phyloP scores from a whole-genome alignment of 2,888 invertebrate species.

The Corbicula japonica region DNA sequence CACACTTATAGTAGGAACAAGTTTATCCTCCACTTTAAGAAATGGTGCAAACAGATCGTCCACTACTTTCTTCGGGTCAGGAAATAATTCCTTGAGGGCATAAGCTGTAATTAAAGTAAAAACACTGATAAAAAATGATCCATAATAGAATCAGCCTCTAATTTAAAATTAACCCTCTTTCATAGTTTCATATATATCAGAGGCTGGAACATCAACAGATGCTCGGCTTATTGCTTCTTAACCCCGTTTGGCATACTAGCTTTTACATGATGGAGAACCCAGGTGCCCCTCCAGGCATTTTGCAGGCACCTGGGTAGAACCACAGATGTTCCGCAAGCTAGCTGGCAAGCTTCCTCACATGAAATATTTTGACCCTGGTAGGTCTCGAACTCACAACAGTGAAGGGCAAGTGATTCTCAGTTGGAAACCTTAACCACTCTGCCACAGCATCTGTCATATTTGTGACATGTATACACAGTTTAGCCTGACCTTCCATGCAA shows the following conservation, averaged over 20 bases:
- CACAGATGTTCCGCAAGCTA: background rate
- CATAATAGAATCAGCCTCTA: background rate
- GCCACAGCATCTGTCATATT: no score
- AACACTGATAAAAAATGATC: background rate
- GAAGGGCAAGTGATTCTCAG: no score
- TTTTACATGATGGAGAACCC: background rate
- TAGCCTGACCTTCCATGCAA: no score
- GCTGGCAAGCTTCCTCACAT: no score
- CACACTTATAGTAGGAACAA: conserved; percentile 34
- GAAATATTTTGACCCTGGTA: background rate
- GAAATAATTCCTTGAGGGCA: conserved; percentile 42
- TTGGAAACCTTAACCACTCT: conserved; percentile 11
- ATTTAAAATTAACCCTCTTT: background rate
- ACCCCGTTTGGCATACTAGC: background rate
- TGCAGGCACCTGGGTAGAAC: conserved; percentile 6
- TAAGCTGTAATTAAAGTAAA: conserved; percentile 44
- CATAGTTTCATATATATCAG: background rate
- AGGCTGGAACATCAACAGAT: conserved; percentile 1
- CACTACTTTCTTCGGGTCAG: conserved; percentile 56
- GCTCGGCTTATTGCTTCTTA: background rate
- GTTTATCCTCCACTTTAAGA: conserved; percentile 24
- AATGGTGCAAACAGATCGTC: conserved; percentile 59
- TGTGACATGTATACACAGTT: no score
- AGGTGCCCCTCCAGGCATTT: background rate
- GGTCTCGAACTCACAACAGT: conserved; percentile 10